Conservation (phyloP, 92 coral and sea anemone species). For the Epizoanthus scotinus region DNA sequence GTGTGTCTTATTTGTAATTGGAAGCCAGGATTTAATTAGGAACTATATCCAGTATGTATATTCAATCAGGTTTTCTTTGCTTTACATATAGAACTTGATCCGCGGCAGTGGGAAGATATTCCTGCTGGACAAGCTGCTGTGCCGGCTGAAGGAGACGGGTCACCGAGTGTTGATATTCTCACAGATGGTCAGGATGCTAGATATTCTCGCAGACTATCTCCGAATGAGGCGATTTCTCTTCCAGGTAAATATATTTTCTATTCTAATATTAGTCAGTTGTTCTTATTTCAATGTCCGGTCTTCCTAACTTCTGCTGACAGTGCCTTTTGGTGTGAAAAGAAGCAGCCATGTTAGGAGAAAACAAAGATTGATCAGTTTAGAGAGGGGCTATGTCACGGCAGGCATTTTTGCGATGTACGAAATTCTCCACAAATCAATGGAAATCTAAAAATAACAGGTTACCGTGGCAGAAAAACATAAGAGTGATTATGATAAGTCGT, state of each 20-base stretch:
- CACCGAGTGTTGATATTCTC: slow-evolving; percentile 97
- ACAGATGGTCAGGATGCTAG: slow-evolving; percentile 99
- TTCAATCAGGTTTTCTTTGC: not conserved
- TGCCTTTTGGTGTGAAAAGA: not conserved
- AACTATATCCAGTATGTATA: not conserved
- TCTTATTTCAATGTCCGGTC: not conserved
- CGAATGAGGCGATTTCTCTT: slow-evolving; percentile 77
- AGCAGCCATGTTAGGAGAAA: not conserved
- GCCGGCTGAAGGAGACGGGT: slow-evolving; percentile 97
- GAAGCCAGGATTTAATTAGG: not conserved
- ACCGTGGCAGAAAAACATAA: too few relatives aligned
- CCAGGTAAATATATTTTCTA: slow-evolving; percentile 61
- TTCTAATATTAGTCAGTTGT: too few relatives aligned
- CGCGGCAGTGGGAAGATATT: slow-evolving; percentile 96
- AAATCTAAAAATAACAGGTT: too few relatives aligned
- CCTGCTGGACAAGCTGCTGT: slow-evolving; percentile 87
- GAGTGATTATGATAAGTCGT: too few relatives aligned
- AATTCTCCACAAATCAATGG: too few relatives aligned
- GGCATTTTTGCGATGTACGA: too few relatives aligned
- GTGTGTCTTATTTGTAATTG: too few relatives aligned
- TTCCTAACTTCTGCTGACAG: not conserved
- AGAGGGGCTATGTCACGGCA: too few relatives aligned
- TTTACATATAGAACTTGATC: slow-evolving; percentile 63
- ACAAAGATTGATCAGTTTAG: too few relatives aligned
- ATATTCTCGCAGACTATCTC: slow-evolving; percentile 93